Conservation (phyloP, 2,113 vertebrate genomes). For the Muntiacus muntjak region DNA sequence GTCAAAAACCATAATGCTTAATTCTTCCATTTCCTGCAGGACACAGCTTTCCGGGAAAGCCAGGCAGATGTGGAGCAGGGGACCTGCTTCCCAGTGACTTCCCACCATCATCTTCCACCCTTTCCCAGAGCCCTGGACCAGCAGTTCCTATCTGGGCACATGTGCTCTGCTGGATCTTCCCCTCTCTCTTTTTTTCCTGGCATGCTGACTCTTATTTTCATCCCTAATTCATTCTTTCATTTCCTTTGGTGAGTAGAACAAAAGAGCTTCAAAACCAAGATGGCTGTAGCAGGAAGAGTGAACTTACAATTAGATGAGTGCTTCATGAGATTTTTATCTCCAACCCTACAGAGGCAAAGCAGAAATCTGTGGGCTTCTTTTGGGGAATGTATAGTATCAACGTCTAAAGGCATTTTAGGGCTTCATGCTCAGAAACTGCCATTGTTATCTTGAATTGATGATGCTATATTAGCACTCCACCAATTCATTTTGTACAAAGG, state of each 20-base stretch:
- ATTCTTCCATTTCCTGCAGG: neutral
- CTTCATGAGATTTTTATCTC: constrained; percentile 3
- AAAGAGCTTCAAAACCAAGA: constrained; percentile 43
- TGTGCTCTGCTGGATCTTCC: no score
- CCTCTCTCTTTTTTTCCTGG: neutral
- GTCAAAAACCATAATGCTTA: neutral
- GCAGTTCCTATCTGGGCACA: neutral
- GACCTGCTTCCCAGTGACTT: accelerated
- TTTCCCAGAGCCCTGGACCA: neutral
- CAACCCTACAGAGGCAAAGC: neutral
- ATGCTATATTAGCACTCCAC: neutral
- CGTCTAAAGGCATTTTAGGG: neutral
- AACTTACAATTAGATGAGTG: neutral
- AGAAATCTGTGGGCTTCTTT: neutral
- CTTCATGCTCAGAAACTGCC: neutral
- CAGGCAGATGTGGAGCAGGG: neutral
- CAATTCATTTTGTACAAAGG: constrained; percentile 40
- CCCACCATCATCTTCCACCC: accelerated
- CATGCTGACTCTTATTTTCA: neutral
- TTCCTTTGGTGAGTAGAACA: neutral
- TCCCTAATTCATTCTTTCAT: neutral
- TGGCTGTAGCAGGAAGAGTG: neutral
- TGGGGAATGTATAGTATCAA: neutral
- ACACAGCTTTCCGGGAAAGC: neutral
- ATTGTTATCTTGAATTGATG: neutral